Evolutionary conservation across 2,797 vertebrate species (phyloP), one percentile per base, ranked within the genome.

Genomic region (Gymnodraco acuticeps): DNA sequence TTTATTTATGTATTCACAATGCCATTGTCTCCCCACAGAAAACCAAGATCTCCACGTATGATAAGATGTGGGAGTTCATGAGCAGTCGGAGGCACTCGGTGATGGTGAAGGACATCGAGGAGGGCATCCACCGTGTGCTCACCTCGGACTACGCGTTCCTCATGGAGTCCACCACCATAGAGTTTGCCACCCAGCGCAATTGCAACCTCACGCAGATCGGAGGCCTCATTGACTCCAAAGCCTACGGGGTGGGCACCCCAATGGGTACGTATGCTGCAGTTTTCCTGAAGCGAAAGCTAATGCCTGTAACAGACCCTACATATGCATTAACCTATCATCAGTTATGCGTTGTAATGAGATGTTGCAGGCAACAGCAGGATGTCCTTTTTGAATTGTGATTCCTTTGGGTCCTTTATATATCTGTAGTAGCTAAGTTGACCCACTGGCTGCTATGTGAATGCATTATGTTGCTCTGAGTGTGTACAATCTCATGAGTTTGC

Each of bases 61-160:
- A 99, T 86, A 99, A 99, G 95, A 99, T 99, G 98, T 99, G 98
- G 98, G 98, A 98, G 80, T 99, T 99, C 86, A 99, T 99, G 98
- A 99, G 97, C 93, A 99, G 98, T 91, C 95, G 98, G 60, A 95
- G 96, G 70, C 98, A 99, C 90, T 96, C 98, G 0, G 98, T 98
- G 77, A 97, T 99, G 93, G 97, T 99, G 85, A 98, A 98, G 94
- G 97, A 96, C 75, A 94, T 97, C 19, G 98, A 99, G 83, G 98
- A 99, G 90, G 98, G 98, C 33, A 99, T 99, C 88, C 96, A 99
- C 65, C 95, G 98, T 0, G 98, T 98, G 63, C 97, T 99, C 86
- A 99, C 98, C 73, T 98, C 98, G 0, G 98, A 99, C 93, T 99
- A 99, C 20, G 97, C 98, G 7, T 98, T 99, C 92, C 94, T 99